phyloP scores from a whole-genome alignment of 2,797 vertebrate genomes.

The Sandelia bainsii region DNA sequence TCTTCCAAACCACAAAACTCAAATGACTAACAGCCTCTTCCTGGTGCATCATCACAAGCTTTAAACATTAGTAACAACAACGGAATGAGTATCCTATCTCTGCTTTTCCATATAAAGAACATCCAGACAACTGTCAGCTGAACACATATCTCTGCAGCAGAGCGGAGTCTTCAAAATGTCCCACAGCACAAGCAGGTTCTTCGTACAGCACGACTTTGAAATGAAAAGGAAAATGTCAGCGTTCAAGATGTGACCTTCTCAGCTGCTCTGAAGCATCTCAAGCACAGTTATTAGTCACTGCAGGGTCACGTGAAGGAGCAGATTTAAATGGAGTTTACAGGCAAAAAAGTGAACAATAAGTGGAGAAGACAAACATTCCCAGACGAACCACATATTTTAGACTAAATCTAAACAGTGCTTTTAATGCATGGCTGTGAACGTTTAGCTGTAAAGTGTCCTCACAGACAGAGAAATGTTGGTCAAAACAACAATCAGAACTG shows the following conservation, averaged over 20 bases:
- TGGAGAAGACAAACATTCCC: constrained; percentile 5
- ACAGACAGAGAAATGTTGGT: constrained; percentile 10
- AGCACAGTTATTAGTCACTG: not conserved
- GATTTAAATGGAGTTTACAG: constrained; percentile 19
- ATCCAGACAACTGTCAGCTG: not conserved
- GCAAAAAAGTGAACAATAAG: not conserved
- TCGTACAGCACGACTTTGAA: not conserved
- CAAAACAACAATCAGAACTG: constrained; percentile 52
- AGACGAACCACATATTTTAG: constrained; percentile 12
- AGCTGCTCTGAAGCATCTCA: constrained; percentile 3
- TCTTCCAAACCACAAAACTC: constrained; percentile 51
- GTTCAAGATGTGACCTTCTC: too few species aligned
- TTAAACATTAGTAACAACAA: constrained; percentile 33
- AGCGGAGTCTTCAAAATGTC: constrained; percentile 14
- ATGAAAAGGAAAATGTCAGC: not conserved
- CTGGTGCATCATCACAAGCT: constrained; percentile 22
- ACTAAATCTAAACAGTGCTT: constrained; percentile 44
- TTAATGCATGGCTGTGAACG: constrained; percentile 18
- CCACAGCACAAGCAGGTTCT: not conserved
- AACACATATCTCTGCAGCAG: constrained; percentile 3
- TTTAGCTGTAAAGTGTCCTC: constrained; percentile 12
- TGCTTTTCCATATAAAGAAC: constrained; percentile 17
- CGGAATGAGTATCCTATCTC: constrained; percentile 14
- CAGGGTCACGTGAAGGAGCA: constrained; percentile 6
- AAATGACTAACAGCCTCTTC: constrained; percentile 53